A percentile compares a stretch with the other conserved stretches of the same genome.
phyloP scores from a whole-genome alignment of 30 jellyfish, hydroid and myxozoan genomes.

The Aurelia aurita complex sp. Pacific region DNA sequence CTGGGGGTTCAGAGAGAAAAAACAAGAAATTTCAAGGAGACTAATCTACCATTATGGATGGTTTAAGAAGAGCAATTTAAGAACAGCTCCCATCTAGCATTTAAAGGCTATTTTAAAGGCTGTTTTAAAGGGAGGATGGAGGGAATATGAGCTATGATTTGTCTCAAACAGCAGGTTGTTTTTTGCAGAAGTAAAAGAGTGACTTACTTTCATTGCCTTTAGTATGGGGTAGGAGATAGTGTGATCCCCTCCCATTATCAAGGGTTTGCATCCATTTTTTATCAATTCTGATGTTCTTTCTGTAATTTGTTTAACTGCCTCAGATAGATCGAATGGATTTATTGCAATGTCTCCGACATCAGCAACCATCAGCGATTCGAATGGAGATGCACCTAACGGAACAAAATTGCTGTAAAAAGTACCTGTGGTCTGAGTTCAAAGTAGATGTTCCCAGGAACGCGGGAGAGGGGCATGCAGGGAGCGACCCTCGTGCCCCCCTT shows the following conservation, averaged over 20 bases:
- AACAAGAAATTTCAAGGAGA: too few species aligned
- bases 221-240: slow-evolving; percentile 76
- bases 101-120: too few species aligned
- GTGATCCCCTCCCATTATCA: slow-evolving; percentile 83
- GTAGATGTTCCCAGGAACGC: too few species aligned
- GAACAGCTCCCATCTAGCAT: too few species aligned
- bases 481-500: too few species aligned
- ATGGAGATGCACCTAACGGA: slow-evolving; percentile 71
- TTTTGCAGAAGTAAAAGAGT: not conserved
- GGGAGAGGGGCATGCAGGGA: too few species aligned
- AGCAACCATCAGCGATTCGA: slow-evolving; percentile 61
- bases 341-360: slow-evolving; percentile 74
- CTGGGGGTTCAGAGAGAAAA: too few species aligned
- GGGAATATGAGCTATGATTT: not conserved
- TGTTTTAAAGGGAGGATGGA: too few species aligned
- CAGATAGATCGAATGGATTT: slow-evolving; percentile 48
- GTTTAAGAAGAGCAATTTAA: too few species aligned
- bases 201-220: slow-evolving; percentile 68
- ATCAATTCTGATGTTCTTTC: slow-evolving; percentile 34
- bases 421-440: too few species aligned
- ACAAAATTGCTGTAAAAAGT: too few species aligned
- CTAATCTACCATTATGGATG: too few species aligned
- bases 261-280: slow-evolving; percentile 53
- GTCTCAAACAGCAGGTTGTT: not conserved
- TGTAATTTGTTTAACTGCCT: slow-evolving; percentile 64